Percentiles rank a stretch among this genome's conserved stretches.
These are phyloP conservation scores for Paratrypauchen microcephalus DNA, from an alignment of 2,797 vertebrate species.

Conservation along the genomic window DNA sequence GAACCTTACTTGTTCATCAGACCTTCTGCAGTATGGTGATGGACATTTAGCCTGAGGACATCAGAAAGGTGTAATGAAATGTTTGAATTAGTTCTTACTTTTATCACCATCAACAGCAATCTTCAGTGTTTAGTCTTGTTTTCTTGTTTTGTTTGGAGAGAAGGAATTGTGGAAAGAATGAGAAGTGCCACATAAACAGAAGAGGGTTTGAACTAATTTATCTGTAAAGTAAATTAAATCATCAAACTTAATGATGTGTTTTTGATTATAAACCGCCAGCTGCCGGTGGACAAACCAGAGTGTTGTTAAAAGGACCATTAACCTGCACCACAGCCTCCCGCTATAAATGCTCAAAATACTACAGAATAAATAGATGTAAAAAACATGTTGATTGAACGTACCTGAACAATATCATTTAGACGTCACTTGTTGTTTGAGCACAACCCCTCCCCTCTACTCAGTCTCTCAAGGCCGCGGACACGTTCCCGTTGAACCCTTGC, in stretches of 20 bases:
- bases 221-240: conserved; percentile 59
- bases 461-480: conserved; percentile 65
- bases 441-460: conserved; percentile 30
- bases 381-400: conserved; percentile 5
- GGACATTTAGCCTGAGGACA: background rate
- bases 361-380: background rate
- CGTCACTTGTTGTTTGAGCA: conserved; percentile 23
- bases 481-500: conserved; percentile 66
- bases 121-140: background rate
- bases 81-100: no score
- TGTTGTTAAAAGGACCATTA: conserved; percentile 43
- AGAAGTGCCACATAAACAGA: conserved; percentile 1
- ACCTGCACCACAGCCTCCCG: conserved; percentile 26
- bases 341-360: conserved; percentile 14
- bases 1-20: background rate
- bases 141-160: conserved; percentile 5
- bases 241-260: conserved; percentile 61
- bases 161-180: conserved; percentile 9
- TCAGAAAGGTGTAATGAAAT: no score
- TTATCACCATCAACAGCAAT: no score
- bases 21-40: background rate
- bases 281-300: conserved; percentile 31
- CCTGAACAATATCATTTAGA: conserved; percentile 4
- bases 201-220: conserved; percentile 39
- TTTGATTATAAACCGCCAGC: conserved; percentile 50